These are phyloP conservation scores for Hemibagrus guttatus DNA, from an alignment of 2,797 vertebrate genomes.

Conservation along the genomic window DNA sequence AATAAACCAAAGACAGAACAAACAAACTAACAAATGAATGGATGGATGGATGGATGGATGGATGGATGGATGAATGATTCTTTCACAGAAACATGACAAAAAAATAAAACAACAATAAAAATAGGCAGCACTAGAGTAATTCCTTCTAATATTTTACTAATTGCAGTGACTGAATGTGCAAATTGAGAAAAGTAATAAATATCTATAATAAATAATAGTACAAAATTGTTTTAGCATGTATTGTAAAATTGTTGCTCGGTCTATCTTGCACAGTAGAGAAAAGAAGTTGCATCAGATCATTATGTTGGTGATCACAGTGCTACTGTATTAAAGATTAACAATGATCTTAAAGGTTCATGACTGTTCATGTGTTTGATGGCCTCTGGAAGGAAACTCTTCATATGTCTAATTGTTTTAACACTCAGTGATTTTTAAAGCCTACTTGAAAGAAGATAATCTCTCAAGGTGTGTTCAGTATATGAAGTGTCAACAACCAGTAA, in stretches of 20 bases:
- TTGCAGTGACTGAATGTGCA: neutral
- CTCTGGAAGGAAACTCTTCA: neutral
- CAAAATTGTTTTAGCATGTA: neutral
- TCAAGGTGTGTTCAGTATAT: too few relatives aligned
- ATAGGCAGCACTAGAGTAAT: too few relatives aligned
- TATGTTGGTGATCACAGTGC: neutral
- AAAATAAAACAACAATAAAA: too few relatives aligned
- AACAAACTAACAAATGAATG: too few relatives aligned
- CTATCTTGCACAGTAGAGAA: neutral
- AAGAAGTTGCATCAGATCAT: neutral
- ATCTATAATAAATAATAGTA: neutral
- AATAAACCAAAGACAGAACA: neutral
- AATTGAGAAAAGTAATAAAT: neutral
- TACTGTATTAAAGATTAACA: neutral
- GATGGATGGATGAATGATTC: too few relatives aligned
- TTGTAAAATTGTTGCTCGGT: neutral
- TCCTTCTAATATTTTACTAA: too few relatives aligned
- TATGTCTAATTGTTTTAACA: neutral
- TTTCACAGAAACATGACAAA: too few relatives aligned
- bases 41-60: too few relatives aligned
- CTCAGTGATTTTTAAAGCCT: neutral
- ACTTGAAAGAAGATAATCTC: neutral
- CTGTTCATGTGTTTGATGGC: neutral
- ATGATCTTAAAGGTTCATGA: neutral
- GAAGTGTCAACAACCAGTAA: neutral